Evolutionary conservation across 2,113 vertebrate genomes (phyloP), one percentile per base, ranked within the genome.

Genomic region (Erpornis zantholeuca): DNA sequence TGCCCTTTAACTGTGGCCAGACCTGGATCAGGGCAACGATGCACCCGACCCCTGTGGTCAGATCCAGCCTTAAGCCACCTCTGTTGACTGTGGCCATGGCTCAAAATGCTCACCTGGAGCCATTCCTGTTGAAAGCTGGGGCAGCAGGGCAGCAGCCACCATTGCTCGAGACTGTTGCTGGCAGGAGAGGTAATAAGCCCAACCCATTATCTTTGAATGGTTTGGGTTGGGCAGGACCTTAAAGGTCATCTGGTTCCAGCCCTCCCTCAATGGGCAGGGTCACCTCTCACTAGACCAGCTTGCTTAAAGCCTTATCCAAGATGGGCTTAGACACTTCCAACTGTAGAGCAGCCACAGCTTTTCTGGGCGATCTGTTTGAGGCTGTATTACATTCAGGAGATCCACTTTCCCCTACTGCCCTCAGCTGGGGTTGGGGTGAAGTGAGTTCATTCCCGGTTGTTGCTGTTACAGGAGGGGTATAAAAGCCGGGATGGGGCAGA

Each of bases 11-110:
- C 25, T 3, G 4, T 1, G 6, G 36, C 3, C 3, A 5, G 21
- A 15, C 16, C 15, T 4, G 3, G 44, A 17, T 28, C 35, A 8
- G 35, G 36, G 44, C 6, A 1, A 12, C 6, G 61, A 18, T 0
- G 3, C 5, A 0, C 15, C 1, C 3, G 61, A 12, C 2, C 35
- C 17, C 19, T 22, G 66, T 13, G 3, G 6, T 16, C 22, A 0
- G 5, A 5, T 3, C 4, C 70, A 15, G 73, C 60, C 64, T 3
- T 8, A 7, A 36, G n/a, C 28, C 3, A 0, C 0, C 1, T 8
- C 25, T 27, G 0, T 6, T 3, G 36, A 0, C 36, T 10, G 53
- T 7, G 44, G 4, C 19, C 1, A 0, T 6, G 61, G 31, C 45
- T 66, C 4, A 24, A 15, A 38, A 6, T 0, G 23, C 50, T 8